A percentile compares a stretch with the other conserved stretches of the same genome.
Conservation (phyloP, 2,113 vertebrate genomes). For the Pedionomus torquatus region DNA sequence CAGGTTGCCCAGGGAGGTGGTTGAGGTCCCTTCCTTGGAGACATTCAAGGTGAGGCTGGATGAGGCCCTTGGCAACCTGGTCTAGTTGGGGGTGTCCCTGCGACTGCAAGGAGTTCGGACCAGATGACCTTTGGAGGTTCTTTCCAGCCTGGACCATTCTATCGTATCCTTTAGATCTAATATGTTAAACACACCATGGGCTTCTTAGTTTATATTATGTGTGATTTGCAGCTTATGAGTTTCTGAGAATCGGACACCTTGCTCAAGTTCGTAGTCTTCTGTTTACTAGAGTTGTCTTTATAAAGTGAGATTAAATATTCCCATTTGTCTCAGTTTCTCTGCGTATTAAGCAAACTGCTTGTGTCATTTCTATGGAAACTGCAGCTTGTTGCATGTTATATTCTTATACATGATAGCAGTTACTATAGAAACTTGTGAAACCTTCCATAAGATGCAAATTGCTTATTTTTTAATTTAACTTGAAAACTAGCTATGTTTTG, state of each 20-base stretch:
- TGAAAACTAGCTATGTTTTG: neutral
- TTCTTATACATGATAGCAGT: slow-evolving; percentile 38
- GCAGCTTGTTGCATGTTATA: slow-evolving; percentile 12
- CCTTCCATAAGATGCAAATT: slow-evolving; percentile 39
- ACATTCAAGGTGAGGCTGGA: too few species aligned
- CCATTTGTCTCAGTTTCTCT: neutral
- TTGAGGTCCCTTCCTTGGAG: too few species aligned
- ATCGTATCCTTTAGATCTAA: neutral
- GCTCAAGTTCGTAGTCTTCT: neutral
- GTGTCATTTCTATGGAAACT: slow-evolving; percentile 24
- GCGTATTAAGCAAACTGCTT: slow-evolving; percentile 38
- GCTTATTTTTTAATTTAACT: slow-evolving; percentile 21
- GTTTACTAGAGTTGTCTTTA: slow-evolving; percentile 11
- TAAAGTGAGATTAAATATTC: slow-evolving; percentile 25
- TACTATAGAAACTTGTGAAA: slow-evolving; percentile 65
- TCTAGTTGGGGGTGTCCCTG: too few species aligned
- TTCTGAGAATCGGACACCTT: neutral
- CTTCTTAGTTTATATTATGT: neutral
- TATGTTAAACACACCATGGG: neutral
- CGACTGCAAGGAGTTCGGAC: too few species aligned
- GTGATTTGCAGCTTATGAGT: neutral
- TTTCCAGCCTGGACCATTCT: too few species aligned
- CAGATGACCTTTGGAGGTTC: too few species aligned
- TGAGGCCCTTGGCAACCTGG: too few species aligned
- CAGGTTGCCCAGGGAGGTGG: too few species aligned